Percentiles rank a stretch among this genome's conserved stretches.
Evolutionary conservation across 2,113 vertebrate species (phyloP).

Genomic region (Pterocles gutturalis): DNA sequence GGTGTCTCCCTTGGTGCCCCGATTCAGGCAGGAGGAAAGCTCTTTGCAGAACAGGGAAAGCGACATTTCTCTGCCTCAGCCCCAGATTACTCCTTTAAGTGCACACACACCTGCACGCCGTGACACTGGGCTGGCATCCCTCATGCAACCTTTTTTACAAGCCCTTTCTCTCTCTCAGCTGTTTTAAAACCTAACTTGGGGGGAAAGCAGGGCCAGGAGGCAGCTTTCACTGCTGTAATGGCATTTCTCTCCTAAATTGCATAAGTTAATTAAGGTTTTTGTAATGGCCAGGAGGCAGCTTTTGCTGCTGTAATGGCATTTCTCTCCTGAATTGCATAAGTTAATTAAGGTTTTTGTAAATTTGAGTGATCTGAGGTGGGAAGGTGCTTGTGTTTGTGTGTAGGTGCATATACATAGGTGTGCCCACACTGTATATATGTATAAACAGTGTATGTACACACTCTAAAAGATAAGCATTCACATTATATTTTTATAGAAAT

Average conservation of each 20-base stretch:
- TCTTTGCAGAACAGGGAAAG: not conserved
- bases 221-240: not conserved
- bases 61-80: not conserved
- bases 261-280: not conserved
- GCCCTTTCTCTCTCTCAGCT: not conserved
- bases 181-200: not conserved
- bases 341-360: not conserved
- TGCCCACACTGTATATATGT: not conserved
- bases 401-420: not conserved
- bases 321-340: not conserved
- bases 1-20: not conserved
- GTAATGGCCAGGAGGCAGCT: no score
- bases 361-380: not conserved
- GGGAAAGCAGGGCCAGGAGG: not conserved
- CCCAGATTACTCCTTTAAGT: not conserved
- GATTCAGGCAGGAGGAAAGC: not conserved
- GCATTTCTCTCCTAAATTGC: not conserved
- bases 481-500: not conserved
- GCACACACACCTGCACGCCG: rapidly evolving
- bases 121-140: not conserved
- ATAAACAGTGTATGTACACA: not conserved
- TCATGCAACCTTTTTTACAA: not conserved
- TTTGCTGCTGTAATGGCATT: not conserved
- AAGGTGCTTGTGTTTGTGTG: not conserved
- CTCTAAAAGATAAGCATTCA: not conserved